These are phyloP conservation scores for Sanderia malayensis DNA, from an alignment of 30 jellyfish, hydroid and myxozoan species.

Conservation along the genomic window DNA sequence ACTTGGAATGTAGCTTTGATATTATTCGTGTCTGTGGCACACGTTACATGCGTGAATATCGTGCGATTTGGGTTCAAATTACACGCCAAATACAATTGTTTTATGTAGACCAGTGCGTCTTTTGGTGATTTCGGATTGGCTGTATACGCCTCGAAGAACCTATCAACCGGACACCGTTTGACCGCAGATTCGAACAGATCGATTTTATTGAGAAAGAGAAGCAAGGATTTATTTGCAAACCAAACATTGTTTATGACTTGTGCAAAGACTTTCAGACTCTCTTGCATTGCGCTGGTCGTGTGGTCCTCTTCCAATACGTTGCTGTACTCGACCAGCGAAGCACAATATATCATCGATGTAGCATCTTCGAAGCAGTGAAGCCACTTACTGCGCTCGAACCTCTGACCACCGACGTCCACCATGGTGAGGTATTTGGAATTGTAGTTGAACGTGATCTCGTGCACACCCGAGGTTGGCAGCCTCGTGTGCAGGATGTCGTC, in stretches of 20 bases:
- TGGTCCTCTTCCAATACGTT: slow-evolving; percentile 23
- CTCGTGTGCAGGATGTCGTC: slow-evolving; percentile 18
- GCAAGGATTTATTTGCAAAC: slow-evolving; percentile 20
- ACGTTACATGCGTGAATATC: slow-evolving; percentile 35
- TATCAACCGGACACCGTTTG: slow-evolving; percentile 3
- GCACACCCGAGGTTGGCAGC: slow-evolving; percentile 8
- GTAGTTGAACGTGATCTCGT: slow-evolving; percentile 3
- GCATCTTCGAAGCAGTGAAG: slow-evolving; percentile 31
- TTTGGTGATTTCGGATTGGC: slow-evolving; percentile 8
- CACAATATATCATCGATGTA: neutral
- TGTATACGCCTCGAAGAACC: slow-evolving; percentile 24
- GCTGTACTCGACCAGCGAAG: slow-evolving; percentile 26
- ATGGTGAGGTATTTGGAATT: neutral
- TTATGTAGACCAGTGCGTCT: slow-evolving; percentile 13
- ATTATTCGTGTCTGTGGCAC: slow-evolving; percentile 53
- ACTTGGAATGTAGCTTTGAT: slow-evolving; percentile 26
- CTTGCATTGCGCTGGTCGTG: slow-evolving; percentile 19
- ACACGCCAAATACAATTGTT: neutral
- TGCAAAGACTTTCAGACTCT: slow-evolving; percentile 28
- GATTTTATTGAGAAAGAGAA: slow-evolving; percentile 39
- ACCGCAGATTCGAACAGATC: slow-evolving; percentile 42
- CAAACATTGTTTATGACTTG: slow-evolving; percentile 25
- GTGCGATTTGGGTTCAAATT: neutral
- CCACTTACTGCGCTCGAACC: slow-evolving; percentile 27
- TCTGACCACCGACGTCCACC: slow-evolving; percentile 44